Conservation (phyloP, 2,888 invertebrate genomes). For the Heteromurus nitidus region DNA sequence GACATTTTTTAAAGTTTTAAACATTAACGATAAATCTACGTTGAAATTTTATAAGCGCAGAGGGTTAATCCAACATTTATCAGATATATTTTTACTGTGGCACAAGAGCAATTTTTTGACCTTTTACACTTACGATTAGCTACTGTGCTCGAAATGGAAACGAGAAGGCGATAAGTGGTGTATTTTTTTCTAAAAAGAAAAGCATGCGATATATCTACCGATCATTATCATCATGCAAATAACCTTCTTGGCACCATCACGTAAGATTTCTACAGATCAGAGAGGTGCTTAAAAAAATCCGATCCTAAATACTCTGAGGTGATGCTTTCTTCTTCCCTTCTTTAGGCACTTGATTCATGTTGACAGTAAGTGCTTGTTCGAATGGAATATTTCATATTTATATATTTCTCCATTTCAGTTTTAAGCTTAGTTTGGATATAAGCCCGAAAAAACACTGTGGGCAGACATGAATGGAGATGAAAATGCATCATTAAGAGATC, state of each 20-base stretch:
- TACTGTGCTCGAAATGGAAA: neutral
- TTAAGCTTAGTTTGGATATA: no score
- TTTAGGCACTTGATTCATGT: conserved; percentile 6
- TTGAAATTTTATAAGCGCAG: no score
- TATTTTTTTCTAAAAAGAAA: neutral
- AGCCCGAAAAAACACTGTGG: neutral
- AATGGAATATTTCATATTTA: conserved; percentile 6
- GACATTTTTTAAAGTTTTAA: no score
- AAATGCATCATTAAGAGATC: neutral
- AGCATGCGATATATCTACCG: no score
- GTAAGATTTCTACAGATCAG: neutral
- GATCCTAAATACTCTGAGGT: neutral
- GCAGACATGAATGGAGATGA: neutral
- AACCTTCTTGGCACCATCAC: no score
- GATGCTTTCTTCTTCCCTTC: neutral
- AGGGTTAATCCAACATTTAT: no score
- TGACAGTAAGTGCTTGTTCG: neutral
- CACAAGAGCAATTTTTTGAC: no score
- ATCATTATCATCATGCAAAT: no score
- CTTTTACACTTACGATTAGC: no score
- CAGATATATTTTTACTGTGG: no score
- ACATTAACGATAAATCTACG: no score
- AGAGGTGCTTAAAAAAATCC: neutral
- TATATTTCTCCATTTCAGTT: neutral
- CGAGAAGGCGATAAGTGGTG: neutral